Evolutionary conservation across 2,113 vertebrate species (phyloP).

Genomic region (Pachypanchax playfairii): DNA sequence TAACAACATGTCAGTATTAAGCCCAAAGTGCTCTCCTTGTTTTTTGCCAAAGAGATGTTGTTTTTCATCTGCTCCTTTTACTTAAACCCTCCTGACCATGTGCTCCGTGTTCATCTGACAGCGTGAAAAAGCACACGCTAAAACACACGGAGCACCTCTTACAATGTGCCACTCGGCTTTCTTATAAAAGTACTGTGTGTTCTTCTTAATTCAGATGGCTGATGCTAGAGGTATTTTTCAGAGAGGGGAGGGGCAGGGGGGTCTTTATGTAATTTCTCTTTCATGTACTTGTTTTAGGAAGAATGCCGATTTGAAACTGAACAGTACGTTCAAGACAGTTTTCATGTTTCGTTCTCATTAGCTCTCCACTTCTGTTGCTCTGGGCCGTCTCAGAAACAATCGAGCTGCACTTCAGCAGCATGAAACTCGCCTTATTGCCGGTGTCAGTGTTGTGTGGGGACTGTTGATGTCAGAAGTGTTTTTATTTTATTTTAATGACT

Average conservation of each 20-base stretch:
- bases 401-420: constrained; percentile 37
- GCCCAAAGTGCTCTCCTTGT: constrained; percentile 67
- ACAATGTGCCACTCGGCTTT: constrained; percentile 22
- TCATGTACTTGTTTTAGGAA: neutral
- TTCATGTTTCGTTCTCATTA: constrained; percentile 20
- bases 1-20: constrained; percentile 30
- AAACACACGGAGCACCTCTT: constrained; percentile 8
- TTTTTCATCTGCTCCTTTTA: constrained; percentile 36
- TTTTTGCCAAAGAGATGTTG: constrained; percentile 61
- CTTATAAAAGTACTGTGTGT: constrained; percentile 51
- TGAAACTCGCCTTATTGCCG: constrained; percentile 41
- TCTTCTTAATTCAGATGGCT: constrained; percentile 12
- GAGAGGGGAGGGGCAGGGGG: neutral
- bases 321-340: neutral
- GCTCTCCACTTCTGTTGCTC: constrained; percentile 39
- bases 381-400: constrained; percentile 48
- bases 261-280: constrained; percentile 11
- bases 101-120: constrained; percentile 18
- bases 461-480: constrained; percentile 56
- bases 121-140: constrained; percentile 15
- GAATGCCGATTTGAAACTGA: neutral
- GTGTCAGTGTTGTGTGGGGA: constrained; percentile 41
- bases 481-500: constrained; percentile 54
- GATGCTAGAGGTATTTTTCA: constrained; percentile 27
- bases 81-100: constrained; percentile 32